Evolutionary conservation across 2,797 vertebrate genomes (phyloP), one percentile per base, ranked within the genome.

Genomic region (Sciurus carolinensis): DNA sequence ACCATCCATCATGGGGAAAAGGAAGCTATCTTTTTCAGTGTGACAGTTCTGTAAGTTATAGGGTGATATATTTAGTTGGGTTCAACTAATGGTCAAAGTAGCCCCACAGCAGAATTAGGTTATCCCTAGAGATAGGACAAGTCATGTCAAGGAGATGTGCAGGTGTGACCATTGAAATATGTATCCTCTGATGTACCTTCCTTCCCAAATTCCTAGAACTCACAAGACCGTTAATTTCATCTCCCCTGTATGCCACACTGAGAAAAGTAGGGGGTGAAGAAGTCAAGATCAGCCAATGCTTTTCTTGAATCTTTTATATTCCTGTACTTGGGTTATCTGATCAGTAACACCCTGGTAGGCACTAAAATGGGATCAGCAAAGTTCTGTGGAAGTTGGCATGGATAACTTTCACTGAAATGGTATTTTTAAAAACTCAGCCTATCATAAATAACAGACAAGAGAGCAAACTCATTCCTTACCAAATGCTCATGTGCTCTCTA

Each of bases 391-490:
- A 87, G 20, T 39, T 4, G 18, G 33, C 22, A 81, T 67, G 30
- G 52, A n/a, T 39, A 79, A 15, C 47, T 67, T 92, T 77, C 62
- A 72, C 17, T 47, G 47, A 89, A 79, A 83, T 76, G 24, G 18
- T 66, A 44, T 80, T 20, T 66, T 66, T 24, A 33, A 83, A 88
- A 97, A 87, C 59, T 85, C 62, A 69, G 50, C 15, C 72, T 73
- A 69, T 22, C 66, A 50, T 80, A 33, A 95, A 52, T 75, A 81
- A 95, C 50, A 89, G 30, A 69, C 3, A 86, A 71, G 33, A 50
- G 12, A 9, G 3, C 28, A 85, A 79, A 20, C 42, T 87, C 62
- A 5, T 67, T 66, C 33, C 39, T 44, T 87, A 59, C 13, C 28
- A 90, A 76, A 80, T 36, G 15, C 26, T 73, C n/a, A 20, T 44